A percentile compares a stretch with the other conserved stretches of the same genome.
Conservation (phyloP, 2,113 vertebrate genomes). For the Ahaetulla prasina region DNA sequence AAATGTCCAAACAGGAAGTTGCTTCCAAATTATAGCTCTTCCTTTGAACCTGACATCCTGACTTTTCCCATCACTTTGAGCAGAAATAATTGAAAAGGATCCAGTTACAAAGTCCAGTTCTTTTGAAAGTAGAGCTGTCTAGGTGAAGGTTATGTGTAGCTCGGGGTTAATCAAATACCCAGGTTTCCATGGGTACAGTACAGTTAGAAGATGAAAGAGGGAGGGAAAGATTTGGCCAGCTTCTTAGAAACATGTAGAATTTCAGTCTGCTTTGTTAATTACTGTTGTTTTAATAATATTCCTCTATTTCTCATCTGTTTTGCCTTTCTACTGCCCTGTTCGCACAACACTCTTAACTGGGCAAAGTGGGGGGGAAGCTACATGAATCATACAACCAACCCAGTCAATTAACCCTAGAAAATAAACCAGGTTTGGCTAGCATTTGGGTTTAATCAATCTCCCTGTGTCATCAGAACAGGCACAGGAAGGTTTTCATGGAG, state of each 20-base stretch:
- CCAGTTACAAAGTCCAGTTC: slow-evolving; percentile 78
- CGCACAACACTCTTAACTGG: not conserved
- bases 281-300: slow-evolving; percentile 55
- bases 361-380: not conserved
- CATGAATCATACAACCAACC: not conserved
- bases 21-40: slow-evolving; percentile 66
- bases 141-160: slow-evolving; percentile 76
- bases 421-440: not conserved
- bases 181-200: slow-evolving; percentile 74
- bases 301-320: slow-evolving; percentile 22
- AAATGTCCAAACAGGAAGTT: slow-evolving; percentile 66
- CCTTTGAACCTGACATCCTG: slow-evolving; percentile 85
- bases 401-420: not conserved
- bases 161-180: slow-evolving; percentile 81
- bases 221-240: slow-evolving; percentile 68
- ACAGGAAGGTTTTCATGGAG: not conserved
- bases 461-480: not conserved
- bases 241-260: slow-evolving; percentile 66
- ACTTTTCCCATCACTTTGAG: slow-evolving; percentile 78
- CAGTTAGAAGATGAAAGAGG: slow-evolving; percentile 51
- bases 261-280: slow-evolving; percentile 72
- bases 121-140: slow-evolving; percentile 79
- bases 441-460: not conserved
- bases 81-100: slow-evolving; percentile 77
- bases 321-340: not conserved